phyloP scores from a whole-genome alignment of 2,113 vertebrate genomes.

The Dolichallabes microphthalmus region DNA sequence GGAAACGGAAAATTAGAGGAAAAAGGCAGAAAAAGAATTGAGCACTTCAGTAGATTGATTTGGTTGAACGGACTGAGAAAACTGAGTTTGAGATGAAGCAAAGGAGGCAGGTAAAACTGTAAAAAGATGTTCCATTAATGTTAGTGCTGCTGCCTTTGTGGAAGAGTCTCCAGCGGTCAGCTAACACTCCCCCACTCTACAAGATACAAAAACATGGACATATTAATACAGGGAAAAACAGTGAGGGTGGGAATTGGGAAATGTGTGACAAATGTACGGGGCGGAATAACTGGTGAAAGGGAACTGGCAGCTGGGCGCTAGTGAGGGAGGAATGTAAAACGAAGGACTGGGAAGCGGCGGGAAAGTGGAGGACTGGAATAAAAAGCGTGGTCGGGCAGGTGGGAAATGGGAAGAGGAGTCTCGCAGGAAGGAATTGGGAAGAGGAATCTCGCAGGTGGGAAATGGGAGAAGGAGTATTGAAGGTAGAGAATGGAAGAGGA shows the following conservation, averaged over 20 bases:
- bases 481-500: not conserved
- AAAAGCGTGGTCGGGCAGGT: not conserved
- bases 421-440: not conserved
- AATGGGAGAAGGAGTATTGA: not conserved
- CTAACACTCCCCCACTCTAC: constrained; percentile 74
- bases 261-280: constrained; percentile 1
- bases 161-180: constrained; percentile 70
- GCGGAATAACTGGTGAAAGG: not conserved
- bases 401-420: constrained; percentile 5
- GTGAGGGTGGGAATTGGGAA: constrained; percentile 44
- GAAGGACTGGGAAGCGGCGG: not conserved
- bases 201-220: constrained; percentile 74
- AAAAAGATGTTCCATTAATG: constrained; percentile 64
- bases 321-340: not conserved
- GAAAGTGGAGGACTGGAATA: not conserved
- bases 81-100: constrained; percentile 37
- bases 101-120: constrained; percentile 41
- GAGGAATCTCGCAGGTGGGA: not conserved
- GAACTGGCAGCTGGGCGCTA: not conserved
- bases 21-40: constrained; percentile 18
- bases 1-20: constrained; percentile 51
- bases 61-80: constrained; percentile 30
- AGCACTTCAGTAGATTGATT: constrained; percentile 40
- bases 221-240: constrained; percentile 67
- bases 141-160: constrained; percentile 67